Base-by-base conservation (phyloP, 2,888 invertebrate genomes). In the Patella pellucida region DNA sequence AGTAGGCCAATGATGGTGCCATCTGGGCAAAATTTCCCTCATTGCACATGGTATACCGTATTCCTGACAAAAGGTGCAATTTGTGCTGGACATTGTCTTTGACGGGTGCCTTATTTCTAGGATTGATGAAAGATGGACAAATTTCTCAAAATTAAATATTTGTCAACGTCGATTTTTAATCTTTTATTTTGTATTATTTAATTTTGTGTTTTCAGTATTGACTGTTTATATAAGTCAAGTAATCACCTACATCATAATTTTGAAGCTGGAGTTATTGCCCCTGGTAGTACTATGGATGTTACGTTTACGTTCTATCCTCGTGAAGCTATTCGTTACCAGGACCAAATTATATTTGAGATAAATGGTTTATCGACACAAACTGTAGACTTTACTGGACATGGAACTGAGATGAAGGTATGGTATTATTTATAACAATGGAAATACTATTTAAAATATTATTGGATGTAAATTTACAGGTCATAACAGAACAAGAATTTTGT, bases 331-430 rank as follows among this genome's bases (percentile, higher is more conserved):
- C 86, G 86, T 73, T 91, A 91, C 81, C 83, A 85, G 23, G 90
- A 91, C 75, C 79, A 73, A 9, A 83, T 91, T n/a, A 84, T 83
- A 19, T 91, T 91, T 85, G 90, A 91, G 81, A 85, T 91, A 75
- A 91, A 91, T 80, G 91, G 91, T 50, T 84, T 91, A 12, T 89
- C 90, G 2, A 87, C 84, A 75, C 88, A 89, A 72, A 86, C 81
- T 31, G 85, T 91, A 9, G 85, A 89, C 69, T 83, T 91, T 69
- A 70, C 78, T 73, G 91, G 91, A 41, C 82, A 80, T 31, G 91
- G 91, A 16, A 87, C 88, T 62, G 90, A 91, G 73, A 87, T 91
- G 87, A 90, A 89, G 88, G 90, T 89, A 79, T 51, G 68, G 14
- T 41, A 41, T 41, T 41, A 41, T 9, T 41, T 41, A 41, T 9